These are phyloP conservation scores for Dryobota labecula DNA, from an alignment of 2,888 invertebrate genomes.

Conservation along the genomic window DNA sequence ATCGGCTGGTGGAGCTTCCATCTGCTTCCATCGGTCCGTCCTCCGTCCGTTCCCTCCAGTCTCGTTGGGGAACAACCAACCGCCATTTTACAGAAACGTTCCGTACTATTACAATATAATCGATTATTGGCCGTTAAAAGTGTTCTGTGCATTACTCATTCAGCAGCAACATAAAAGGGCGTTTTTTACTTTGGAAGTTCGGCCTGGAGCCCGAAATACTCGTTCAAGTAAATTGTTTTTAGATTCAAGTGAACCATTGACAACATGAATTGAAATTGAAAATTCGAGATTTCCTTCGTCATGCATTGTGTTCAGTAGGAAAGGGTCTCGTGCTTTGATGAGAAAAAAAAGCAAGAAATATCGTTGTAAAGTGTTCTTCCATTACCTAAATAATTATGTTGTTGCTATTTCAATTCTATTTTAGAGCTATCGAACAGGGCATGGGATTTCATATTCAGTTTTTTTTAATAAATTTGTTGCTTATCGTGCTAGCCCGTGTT, in stretches of 20 bases:
- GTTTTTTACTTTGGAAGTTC: neutral
- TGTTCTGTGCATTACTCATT: neutral
- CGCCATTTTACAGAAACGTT: too few species aligned
- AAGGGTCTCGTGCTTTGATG: neutral
- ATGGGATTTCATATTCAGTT: slow-evolving; percentile 21
- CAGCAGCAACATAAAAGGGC: neutral
- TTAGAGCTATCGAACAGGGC: slow-evolving; percentile 21
- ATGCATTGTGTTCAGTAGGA: neutral
- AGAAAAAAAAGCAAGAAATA: neutral
- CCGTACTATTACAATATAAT: too few species aligned
- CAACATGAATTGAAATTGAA: neutral
- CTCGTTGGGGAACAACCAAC: too few species aligned
- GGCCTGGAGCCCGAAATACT: neutral
- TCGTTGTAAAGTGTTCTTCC: neutral
- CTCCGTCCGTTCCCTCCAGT: too few species aligned
- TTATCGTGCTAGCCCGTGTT: slow-evolving; percentile 8
- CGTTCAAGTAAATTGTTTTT: neutral
- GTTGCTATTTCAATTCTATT: slow-evolving; percentile 22
- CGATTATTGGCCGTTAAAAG: neutral
- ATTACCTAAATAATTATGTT: slow-evolving; percentile 4
- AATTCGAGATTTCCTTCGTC: neutral
- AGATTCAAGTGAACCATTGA: neutral
- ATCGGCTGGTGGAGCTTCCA: too few species aligned
- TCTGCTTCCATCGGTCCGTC: too few species aligned
- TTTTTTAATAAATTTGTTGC: slow-evolving; percentile 10